Evolutionary conservation across 2,113 vertebrate species (phyloP), one percentile per base, ranked within the genome.

Genomic region (Arizona elegans): DNA sequence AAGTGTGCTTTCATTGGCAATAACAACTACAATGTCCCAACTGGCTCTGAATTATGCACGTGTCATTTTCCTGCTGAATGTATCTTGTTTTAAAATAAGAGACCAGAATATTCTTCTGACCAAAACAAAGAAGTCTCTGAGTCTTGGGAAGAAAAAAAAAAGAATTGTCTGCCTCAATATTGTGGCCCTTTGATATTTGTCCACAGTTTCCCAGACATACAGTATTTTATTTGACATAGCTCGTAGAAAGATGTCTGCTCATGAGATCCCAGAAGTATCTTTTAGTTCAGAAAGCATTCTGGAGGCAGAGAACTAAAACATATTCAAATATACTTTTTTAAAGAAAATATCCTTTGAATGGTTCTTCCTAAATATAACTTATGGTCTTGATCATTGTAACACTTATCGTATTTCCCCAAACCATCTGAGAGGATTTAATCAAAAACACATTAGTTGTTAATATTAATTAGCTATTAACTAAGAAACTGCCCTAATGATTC

Each of bases 361-460:
- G 23, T 26, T 33, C 62, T 90, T 56, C 59, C 8, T 8, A 26
- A 56, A n/a, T n/a, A 86, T 26, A 53, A 86, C 24, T 65, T 62
- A 53, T 9, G 1, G 1, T 62, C 29, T 52, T 86, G 88, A 29
- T 53, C 21, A 87, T 52, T 62, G 8, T 52, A 65, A 53, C 10
- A 12, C 56, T 52, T 13, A 43, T 2, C 38, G 38, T 43, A 19
- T 24, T 86, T 29, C 8, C 21, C 29, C 47, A 23, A 70, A 7
- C 13, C 88, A 15, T 33, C 38, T 33, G 12, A 13, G 23, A n/a
- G 2, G 62, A 12, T 59, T 62, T n/a, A 3, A 86, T 94, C n/a
- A 59, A 53, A 33, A 91, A 85, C 1, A 92, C 11, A 94, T 56
- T 65, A 62, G 90, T 94, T 86, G 91, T 65, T 70, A 70, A 33